Base-by-base conservation (phyloP, 1,140 invertebrate genomes). In the Akabosia matsudoensis region DNA sequence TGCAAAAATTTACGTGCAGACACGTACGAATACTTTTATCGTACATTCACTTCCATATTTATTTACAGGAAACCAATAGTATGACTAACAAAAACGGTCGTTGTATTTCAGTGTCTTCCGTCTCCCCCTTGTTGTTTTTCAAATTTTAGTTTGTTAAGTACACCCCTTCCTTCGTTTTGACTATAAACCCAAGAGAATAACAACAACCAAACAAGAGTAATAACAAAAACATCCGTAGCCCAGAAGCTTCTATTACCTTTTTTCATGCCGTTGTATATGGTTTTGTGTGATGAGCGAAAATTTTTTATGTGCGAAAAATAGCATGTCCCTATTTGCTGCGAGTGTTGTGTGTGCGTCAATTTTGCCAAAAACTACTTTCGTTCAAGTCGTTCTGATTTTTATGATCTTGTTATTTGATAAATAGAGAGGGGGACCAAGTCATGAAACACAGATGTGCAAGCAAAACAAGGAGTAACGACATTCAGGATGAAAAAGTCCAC, bases 171-270 rank as follows among this genome's bases (percentile, higher is more conserved):
- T n/a, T n/a, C n/a, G n/a, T n/a, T n/a, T n/a, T n/a, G n/a, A n/a
- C n/a, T n/a, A n/a, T n/a, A n/a, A n/a, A n/a, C n/a, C n/a, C n/a
- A n/a, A n/a, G n/a, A n/a, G 37, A 45, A 45, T 45, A 45, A 45
- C 37, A 34, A 24, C 67, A 70, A 70, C 54, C n/a, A n/a, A n/a
- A n/a, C n/a, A n/a, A n/a, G n/a, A n/a, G n/a, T n/a, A n/a, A n/a
- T n/a, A 70, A 70, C 67, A 70, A 70, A 13, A 70, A 30, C 67
- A 70, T 14, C n/a, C 33, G 26, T 70, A 70, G 7, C 33, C 67
- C 24, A 4, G 2, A 34, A 33, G 28, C 4, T 33, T 33, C 31
- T 10, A 13, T 64, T 64, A 10, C 28, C 28, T 22, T 64, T 64
- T 22, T 13, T 10, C n/a, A 10, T 22, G 56, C 4, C 56, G 28